Base-by-base conservation (phyloP, 2,113 vertebrate genomes). In the Triplophysa rosa region DNA sequence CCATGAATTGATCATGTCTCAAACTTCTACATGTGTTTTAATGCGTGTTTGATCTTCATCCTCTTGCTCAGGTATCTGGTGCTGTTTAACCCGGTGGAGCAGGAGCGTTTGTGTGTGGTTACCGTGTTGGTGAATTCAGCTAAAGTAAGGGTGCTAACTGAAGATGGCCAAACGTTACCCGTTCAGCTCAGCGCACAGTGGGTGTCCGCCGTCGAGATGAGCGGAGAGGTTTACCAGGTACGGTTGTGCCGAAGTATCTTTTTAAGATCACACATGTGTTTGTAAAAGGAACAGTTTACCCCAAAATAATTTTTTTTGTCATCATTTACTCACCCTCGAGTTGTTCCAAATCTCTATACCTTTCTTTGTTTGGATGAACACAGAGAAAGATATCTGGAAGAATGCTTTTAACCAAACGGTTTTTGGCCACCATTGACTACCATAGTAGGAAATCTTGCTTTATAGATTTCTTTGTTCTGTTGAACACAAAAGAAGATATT, bases 31-130 rank as follows among this genome's bases (percentile, higher is more conserved):
- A 17, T 54, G 24, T 69, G 2, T 5, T 3, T 16, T n/a, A 72
- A 19, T 40, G 78, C 11, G 14, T 26, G 16, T 59, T 1, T 47
- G 52, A 59, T 67, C 7, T 42, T 56, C 21, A 0, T n/a, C 67
- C 1, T 33, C 23, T 68, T 65, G 19, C 11, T 26, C 87, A 99
- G 98, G 88, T 98, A 95, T 42, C 83, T 99, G 87, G 95, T 99
- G 80, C 89, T 98, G 17, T 98, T 97, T 89, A 99, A 99, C 90
- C 95, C 95, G 0, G 82, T 98, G 74, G 98, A 97, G 80, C 96
- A 97, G 87, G 96, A 98, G 67, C 93, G 95, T 6, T 91, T 98
- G 85, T 96, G 92, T 0, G 24, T 94, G 2, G 94, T 98, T 78
- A 93, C 93, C 0, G 89, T 98, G 76, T 87, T 97, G 83, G 95